A percentile compares a stretch with the other conserved stretches of the same genome.
Conservation (phyloP, 2,113 vertebrate species). For the Empidonax alnorum region DNA sequence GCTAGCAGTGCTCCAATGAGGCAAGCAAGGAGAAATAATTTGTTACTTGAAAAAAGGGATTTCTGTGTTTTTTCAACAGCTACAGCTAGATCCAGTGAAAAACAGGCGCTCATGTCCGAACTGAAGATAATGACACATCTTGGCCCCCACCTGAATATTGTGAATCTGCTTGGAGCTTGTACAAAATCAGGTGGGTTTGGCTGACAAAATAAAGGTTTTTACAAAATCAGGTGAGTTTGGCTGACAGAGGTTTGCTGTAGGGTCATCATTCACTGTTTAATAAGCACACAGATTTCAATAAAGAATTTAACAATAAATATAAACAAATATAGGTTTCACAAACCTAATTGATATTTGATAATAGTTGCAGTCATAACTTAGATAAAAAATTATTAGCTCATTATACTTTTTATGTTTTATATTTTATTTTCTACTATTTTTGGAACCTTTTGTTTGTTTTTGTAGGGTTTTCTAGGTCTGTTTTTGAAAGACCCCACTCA, state of each 20-base stretch:
- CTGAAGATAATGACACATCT: slow-evolving; percentile 99
- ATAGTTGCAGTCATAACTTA: neutral
- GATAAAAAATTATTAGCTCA: neutral
- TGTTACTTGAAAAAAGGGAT: neutral
- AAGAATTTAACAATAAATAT: neutral
- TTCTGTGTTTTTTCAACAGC: slow-evolving; percentile 75
- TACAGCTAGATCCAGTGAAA: slow-evolving; percentile 96
- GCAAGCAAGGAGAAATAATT: neutral
- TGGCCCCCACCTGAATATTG: slow-evolving; percentile 96
- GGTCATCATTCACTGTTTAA: neutral
- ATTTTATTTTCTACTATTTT: neutral
- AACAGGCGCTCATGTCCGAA: slow-evolving; percentile 98
- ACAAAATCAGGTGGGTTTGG: slow-evolving; percentile 91
- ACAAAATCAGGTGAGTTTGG: slow-evolving; percentile 91
- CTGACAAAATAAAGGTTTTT: neutral
- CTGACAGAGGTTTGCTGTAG: neutral
- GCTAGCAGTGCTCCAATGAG: neutral
- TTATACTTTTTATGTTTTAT: neutral
- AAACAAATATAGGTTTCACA: neutral
- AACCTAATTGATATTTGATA: neutral
- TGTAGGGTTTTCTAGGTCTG: neutral
- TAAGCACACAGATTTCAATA: neutral
- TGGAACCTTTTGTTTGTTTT: neutral
- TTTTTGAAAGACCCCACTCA: neutral
- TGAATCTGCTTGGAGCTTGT: slow-evolving; percentile 95